Evolutionary conservation across 2,797 vertebrate species (phyloP).

Genomic region (Sebastes nivosus): DNA sequence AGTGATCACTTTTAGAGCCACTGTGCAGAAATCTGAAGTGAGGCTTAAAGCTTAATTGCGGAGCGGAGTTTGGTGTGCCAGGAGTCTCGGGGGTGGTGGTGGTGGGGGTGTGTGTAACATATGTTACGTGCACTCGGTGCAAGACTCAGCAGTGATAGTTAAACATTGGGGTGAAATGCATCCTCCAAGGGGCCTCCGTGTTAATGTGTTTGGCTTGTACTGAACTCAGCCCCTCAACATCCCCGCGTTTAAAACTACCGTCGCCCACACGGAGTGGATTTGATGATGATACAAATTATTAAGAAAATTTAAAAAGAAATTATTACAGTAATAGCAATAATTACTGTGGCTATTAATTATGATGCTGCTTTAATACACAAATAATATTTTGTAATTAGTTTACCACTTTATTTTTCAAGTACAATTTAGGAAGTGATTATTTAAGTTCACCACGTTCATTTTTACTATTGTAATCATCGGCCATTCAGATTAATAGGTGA

Average conservation of each 20-base stretch:
- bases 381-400: conserved; percentile 20
- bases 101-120: conserved; percentile 54
- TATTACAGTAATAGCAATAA: conserved; percentile 20
- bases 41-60: conserved; percentile 71
- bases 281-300: conserved; percentile 40
- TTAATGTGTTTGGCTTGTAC: conserved; percentile 76
- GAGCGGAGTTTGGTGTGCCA: conserved; percentile 62
- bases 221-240: conserved; percentile 71
- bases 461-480: conserved; percentile 19
- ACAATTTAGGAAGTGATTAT: conserved; percentile 30
- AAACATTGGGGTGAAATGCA: conserved; percentile 72
- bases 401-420: conserved; percentile 18
- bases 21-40: conserved; percentile 63
- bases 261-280: conserved; percentile 12
- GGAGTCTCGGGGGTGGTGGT: conserved; percentile 55
- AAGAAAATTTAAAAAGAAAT: conserved; percentile 20
- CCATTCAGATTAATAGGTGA: conserved; percentile 5
- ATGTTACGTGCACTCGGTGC: conserved; percentile 70
- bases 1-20: conserved; percentile 68
- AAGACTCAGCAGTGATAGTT: conserved; percentile 69
- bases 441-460: conserved; percentile 27
- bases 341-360: conserved; percentile 37
- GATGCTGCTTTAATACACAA: conserved; percentile 2
- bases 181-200: conserved; percentile 71
- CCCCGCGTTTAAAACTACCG: conserved; percentile 55